Evolutionary conservation across 2,888 invertebrate species (phyloP).

Genomic region (Agrenia bidenticulata): DNA sequence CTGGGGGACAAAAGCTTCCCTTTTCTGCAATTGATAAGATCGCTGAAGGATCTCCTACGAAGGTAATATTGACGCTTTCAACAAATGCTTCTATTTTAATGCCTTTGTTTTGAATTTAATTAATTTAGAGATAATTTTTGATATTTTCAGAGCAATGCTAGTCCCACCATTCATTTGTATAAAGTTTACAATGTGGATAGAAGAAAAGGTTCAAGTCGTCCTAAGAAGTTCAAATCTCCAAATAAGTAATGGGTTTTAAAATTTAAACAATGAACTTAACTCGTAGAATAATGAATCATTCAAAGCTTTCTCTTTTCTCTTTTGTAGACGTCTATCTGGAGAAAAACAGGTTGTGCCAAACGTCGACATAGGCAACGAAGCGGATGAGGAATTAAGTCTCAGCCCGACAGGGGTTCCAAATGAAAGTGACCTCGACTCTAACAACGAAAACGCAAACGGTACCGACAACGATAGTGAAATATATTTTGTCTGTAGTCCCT

Average conservation of each 20-base stretch:
- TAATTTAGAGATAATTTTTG: neutral
- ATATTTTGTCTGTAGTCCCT: slow-evolving; percentile 30
- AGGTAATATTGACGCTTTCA: slow-evolving; percentile 1
- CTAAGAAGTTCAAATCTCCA: slow-evolving; percentile 39
- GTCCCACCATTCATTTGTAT: slow-evolving; percentile 40
- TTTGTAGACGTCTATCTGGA: slow-evolving; percentile 32
- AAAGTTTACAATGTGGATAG: slow-evolving; percentile 41
- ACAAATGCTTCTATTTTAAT: neutral
- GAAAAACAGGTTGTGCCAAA: slow-evolving; percentile 43
- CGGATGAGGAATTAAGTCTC: slow-evolving; percentile 52
- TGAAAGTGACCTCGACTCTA: slow-evolving; percentile 38
- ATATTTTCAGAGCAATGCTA: slow-evolving; percentile 6
- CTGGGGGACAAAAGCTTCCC: slow-evolving; percentile 37
- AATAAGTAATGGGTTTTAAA: slow-evolving; percentile 24
- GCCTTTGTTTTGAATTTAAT: too few species aligned
- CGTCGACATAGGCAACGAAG: slow-evolving; percentile 48
- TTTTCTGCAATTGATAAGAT: slow-evolving; percentile 33
- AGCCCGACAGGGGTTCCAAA: slow-evolving; percentile 47
- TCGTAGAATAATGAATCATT: neutral
- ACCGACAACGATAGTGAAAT: slow-evolving; percentile 39
- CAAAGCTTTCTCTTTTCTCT: neutral
- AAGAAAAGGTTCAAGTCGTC: slow-evolving; percentile 27
- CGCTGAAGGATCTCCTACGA: slow-evolving; percentile 20
- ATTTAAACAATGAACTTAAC: neutral
- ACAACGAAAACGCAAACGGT: slow-evolving; percentile 27